Evolutionary conservation across 2,888 invertebrate genomes (phyloP), one percentile per base, ranked within the genome.

Genomic region (Dioctria linearis): DNA sequence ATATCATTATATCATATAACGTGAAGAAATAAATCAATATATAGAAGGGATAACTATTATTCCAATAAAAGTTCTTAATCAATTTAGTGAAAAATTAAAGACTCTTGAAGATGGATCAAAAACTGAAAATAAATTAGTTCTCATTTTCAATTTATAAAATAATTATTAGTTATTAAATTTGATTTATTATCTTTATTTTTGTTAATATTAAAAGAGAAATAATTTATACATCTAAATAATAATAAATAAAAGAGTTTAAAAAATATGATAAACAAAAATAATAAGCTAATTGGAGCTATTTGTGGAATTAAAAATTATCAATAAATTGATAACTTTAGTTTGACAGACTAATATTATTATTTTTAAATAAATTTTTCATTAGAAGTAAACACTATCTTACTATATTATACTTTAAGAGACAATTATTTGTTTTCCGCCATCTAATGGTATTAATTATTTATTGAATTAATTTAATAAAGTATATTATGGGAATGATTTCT

Each of bases 371-470:
- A 88, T 88, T 88, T 86, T 84, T 82, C 91, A 92, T 91, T 91
- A 92, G 90, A 91, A 92, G 91, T 92, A 92, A 86, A 83, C 89
- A 90, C 89, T 91, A 91, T 89, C 88, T 90, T 92, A 92, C 91
- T 92, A 92, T 92, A 84, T 87, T 86, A 85, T 92, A 91, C 90
- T 92, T 93, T 93, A 93, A 93, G 92, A 93, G 92, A 92, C 91
- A 92, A 92, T 80, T 90, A 91, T 92, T 92, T 92, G 89, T 90
- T 91, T 91, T 93, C 92, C 92, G 92, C 90, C 92, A 93, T 91
- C 90, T 91, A 91, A 91, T 92, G 91, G 90, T 81, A 86, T 88
- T 13, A 87, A 88, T 90, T 89, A 90, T 88, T 82, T 85, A 85
- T 84, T 84, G 83, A 88, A 92, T 89, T 92, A 91, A 92, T 86